Percentiles rank a stretch among this genome's conserved stretches.
Evolutionary conservation across 2,888 invertebrate species (phyloP).

Genomic region (Apodemia duryi): DNA sequence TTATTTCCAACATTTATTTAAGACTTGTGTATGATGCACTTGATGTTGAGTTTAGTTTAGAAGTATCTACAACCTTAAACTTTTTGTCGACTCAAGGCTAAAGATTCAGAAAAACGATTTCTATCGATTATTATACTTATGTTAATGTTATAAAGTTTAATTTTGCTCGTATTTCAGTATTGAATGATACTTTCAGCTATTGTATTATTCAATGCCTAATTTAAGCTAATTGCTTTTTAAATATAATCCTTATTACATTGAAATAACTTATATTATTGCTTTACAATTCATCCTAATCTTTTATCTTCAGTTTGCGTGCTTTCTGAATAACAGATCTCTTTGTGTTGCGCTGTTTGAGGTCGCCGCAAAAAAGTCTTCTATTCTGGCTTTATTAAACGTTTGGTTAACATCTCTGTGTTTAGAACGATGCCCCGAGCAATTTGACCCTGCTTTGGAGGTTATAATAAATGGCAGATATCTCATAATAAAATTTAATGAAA

Average conservation of each 20-base stretch:
- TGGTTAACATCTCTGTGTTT: background rate
- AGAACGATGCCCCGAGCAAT: background rate
- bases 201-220: slow-evolving; percentile 14
- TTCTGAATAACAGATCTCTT: slow-evolving; percentile 29
- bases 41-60: background rate
- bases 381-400: background rate
- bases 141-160: background rate
- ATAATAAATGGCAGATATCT: background rate
- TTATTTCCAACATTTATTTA: slow-evolving; percentile 1
- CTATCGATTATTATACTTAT: background rate
- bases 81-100: slow-evolving; percentile 4
- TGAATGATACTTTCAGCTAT: background rate
- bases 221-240: slow-evolving; percentile 17
- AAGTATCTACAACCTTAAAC: slow-evolving; percentile 10
- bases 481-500: background rate
- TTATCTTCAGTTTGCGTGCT: slow-evolving; percentile 29
- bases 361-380: slow-evolving; percentile 7
- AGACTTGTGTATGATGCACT: background rate
- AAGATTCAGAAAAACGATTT: background rate
- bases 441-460: background rate
- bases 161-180: background rate
- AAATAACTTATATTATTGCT: slow-evolving; percentile 11
- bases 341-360: slow-evolving; percentile 21
- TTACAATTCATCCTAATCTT: slow-evolving; percentile 17
- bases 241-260: slow-evolving; percentile 13